Evolutionary conservation across 2,113 vertebrate species (phyloP).

Genomic region (Cairina moschata): DNA sequence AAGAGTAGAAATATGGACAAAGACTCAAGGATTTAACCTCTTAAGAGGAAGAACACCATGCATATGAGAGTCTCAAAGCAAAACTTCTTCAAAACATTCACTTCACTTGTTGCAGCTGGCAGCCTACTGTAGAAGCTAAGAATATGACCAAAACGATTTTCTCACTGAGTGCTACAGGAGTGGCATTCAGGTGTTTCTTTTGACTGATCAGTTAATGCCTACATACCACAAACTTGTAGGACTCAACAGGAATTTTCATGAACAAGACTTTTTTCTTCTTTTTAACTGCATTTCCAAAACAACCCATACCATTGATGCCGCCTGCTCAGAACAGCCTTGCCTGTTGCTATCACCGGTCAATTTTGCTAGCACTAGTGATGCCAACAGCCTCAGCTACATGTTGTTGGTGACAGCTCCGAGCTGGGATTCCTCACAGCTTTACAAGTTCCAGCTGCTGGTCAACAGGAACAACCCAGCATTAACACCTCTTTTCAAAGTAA

Average conservation of each 20-base stretch:
- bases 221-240: rapidly evolving
- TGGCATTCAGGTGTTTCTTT: background rate
- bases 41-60: background rate
- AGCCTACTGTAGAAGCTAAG: background rate
- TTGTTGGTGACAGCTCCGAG: background rate
- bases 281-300: background rate
- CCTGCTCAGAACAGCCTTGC: background rate
- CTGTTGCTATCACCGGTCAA: background rate
- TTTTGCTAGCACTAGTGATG: background rate
- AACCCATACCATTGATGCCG: background rate
- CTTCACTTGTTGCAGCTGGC: background rate
- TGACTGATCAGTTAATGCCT: background rate
- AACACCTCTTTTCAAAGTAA: background rate
- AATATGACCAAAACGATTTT: background rate
- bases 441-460: background rate
- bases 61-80: background rate
- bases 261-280: background rate
- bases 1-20: background rate
- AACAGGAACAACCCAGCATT: background rate
- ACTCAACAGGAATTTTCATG: background rate
- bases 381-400: background rate
- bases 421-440: background rate
- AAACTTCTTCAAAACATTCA: background rate
- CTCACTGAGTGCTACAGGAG: background rate
- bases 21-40: background rate